phyloP scores from a whole-genome alignment of 1,140 invertebrate genomes.

The Hestina assimilis region DNA sequence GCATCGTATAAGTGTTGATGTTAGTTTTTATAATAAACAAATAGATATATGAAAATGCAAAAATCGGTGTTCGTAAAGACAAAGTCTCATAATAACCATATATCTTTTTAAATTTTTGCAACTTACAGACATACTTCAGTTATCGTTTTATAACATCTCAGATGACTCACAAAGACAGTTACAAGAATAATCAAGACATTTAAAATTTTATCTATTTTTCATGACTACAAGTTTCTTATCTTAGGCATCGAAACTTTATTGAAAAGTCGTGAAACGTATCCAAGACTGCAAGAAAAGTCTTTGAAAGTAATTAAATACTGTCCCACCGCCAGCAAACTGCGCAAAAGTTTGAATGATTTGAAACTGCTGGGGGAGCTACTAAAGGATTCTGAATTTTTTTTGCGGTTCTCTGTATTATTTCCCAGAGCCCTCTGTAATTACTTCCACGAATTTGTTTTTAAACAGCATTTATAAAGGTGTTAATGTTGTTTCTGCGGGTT shows the following conservation, averaged over 20 bases:
- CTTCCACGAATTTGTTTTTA: not conserved
- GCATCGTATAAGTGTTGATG: no score
- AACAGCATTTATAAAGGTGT: slow-evolving; percentile 1
- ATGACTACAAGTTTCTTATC: not conserved
- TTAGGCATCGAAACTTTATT: not conserved
- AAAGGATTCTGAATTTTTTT: slow-evolving; percentile 9
- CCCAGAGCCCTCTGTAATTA: not conserved
- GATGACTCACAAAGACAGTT: no score
- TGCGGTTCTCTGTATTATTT: not conserved
- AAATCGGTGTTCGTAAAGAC: no score
- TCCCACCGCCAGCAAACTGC: slow-evolving; percentile 7
- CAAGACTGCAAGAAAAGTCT: not conserved
- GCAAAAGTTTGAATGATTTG: slow-evolving; percentile 10
- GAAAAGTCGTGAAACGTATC: not conserved
- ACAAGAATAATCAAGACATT: no score
- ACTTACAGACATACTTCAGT: no score
- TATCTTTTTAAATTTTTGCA: no score
- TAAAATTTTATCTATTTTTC: not conserved
- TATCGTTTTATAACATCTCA: no score
- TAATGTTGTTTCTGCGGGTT: slow-evolving; percentile 5
- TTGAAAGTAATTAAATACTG: slow-evolving; percentile 17
- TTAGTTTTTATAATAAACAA: no score
- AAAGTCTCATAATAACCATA: no score
- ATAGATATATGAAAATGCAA: no score
- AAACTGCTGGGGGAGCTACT: slow-evolving; percentile 3